Conservation (phyloP, 2,888 invertebrate species). For the Caenorhabditis sulstoni region DNA sequence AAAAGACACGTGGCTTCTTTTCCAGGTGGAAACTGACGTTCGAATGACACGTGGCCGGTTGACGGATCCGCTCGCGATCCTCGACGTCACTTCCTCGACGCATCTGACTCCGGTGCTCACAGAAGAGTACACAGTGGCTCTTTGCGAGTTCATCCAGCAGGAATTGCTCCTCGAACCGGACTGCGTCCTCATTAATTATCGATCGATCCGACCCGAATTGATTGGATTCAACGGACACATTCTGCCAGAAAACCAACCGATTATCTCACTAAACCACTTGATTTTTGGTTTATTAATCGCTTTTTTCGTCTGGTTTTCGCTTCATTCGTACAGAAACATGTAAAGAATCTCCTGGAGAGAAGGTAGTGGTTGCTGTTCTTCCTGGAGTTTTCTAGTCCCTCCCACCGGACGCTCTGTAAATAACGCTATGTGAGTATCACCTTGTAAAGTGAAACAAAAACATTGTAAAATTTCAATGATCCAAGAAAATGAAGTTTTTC, state of each 20-base stretch:
- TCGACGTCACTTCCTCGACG: conserved; percentile 38
- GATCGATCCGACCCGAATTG: conserved; percentile 32
- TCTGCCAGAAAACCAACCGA: conserved; percentile 38
- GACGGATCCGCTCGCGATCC: conserved; percentile 33
- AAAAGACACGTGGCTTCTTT: background rate
- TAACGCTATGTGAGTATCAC: too few species aligned
- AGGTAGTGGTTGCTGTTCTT: too few species aligned
- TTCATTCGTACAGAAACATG: background rate
- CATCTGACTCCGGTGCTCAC: conserved; percentile 29
- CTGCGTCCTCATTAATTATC: conserved; percentile 40
- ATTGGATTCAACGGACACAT: conserved; percentile 48
- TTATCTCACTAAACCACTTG: conserved; percentile 16
- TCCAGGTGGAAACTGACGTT: conserved; percentile 24
- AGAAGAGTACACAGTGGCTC: conserved; percentile 37
- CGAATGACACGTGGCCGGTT: conserved; percentile 43
- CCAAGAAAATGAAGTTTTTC: too few species aligned
- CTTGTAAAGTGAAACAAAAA: too few species aligned
- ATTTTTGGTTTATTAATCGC: conserved; percentile 28
- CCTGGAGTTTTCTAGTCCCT: too few species aligned
- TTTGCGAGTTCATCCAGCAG: conserved; percentile 35
- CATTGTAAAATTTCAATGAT: too few species aligned
- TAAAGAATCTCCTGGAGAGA: too few species aligned
- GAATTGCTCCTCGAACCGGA: conserved; percentile 25
- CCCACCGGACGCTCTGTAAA: too few species aligned
- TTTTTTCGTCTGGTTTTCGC: conserved; percentile 6